Evolutionary conservation across 2,888 invertebrate species (phyloP), one percentile per base, ranked within the genome.

Genomic region (Ganaspis brasiliensis): DNA sequence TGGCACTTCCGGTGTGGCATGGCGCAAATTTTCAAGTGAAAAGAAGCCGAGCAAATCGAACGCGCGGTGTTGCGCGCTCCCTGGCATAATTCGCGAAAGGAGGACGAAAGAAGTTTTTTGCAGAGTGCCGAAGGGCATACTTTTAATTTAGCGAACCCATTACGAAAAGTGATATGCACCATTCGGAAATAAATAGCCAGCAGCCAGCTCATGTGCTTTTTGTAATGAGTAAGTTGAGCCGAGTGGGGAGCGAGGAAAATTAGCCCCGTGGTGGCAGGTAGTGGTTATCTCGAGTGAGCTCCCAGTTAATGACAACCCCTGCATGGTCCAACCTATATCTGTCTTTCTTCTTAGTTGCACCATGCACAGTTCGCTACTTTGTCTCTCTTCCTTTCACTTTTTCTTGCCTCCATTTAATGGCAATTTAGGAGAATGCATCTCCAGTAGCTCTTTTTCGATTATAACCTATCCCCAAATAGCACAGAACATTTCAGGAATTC

Each of bases 261-360:
- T 89, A 90, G 90, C 85, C 86, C 85, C 83, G 83, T 87, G 85
- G 87, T 91, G 91, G 90, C 90, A 91, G 91, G 90, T 90, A 90
- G 91, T 90, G 87, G 89, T 91, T 91, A 90, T 88, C 89, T 83
- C 87, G 86, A 87, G 86, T 83, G 89, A 89, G 91, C 91, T 91
- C 89, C 90, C 90, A 91, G 89, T 90, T 91, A 91, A 90, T 91
- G 90, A 89, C 90, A 90, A 90, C 87, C 90, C 90, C 90, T 87
- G 88, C 82, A 80, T 83, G 83, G 56, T 77, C 70, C 84, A 84
- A 81, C 84, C 87, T 85, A 82, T 87, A 85, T 83, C 85, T 84
- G 84, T 87, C 87, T 82, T 45, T 52, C 57, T 21, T 63, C 74
- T 35, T 52, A 0, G 26, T 72, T 21, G 31, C 35, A 72, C 55